Conservation (phyloP, 2,113 vertebrate genomes). For the Nothobranchius kuhntae region DNA sequence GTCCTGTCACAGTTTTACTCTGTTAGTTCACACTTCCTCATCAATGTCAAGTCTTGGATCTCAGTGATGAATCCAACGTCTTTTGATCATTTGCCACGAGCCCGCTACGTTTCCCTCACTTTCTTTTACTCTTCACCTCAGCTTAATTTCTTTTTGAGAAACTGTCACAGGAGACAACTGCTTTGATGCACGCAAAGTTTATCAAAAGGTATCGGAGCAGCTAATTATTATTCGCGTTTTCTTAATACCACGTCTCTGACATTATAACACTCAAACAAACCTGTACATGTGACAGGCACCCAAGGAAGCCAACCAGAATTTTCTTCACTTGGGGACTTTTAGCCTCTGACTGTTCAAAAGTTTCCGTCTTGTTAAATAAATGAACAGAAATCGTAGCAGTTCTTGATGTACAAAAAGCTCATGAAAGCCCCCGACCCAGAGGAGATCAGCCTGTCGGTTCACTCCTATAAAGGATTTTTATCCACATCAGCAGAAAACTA, state of each 20-base stretch:
- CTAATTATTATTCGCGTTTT: slow-evolving; percentile 61
- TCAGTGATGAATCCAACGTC: slow-evolving; percentile 36
- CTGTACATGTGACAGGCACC: slow-evolving; percentile 29
- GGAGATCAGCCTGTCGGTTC: slow-evolving; percentile 32
- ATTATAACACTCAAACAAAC: slow-evolving; percentile 45
- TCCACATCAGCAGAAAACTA: slow-evolving; percentile 18
- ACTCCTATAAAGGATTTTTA: slow-evolving; percentile 26
- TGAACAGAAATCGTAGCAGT: slow-evolving; percentile 1
- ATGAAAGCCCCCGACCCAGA: slow-evolving; percentile 10
- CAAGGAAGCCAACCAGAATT: slow-evolving; percentile 21
- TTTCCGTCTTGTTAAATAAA: slow-evolving; percentile 35
- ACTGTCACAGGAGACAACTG: slow-evolving; percentile 54
- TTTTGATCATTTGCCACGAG: slow-evolving; percentile 63
- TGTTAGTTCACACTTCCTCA: slow-evolving; percentile 38
- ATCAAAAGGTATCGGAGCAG: slow-evolving; percentile 58
- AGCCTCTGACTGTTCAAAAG: slow-evolving; percentile 12
- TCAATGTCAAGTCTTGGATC: slow-evolving; percentile 40
- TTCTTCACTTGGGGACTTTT: slow-evolving; percentile 19
- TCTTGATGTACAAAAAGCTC: slow-evolving; percentile 23
- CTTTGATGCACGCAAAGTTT: slow-evolving; percentile 62
- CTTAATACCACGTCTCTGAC: slow-evolving; percentile 41
- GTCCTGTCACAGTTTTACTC: slow-evolving; percentile 39
- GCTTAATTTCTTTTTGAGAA: slow-evolving; percentile 54
- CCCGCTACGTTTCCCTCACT: slow-evolving; percentile 25
- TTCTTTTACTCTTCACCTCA: slow-evolving; percentile 29